Evolutionary conservation across 2,888 invertebrate species (phyloP).

Genomic region (Polyommatus iphigenia): DNA sequence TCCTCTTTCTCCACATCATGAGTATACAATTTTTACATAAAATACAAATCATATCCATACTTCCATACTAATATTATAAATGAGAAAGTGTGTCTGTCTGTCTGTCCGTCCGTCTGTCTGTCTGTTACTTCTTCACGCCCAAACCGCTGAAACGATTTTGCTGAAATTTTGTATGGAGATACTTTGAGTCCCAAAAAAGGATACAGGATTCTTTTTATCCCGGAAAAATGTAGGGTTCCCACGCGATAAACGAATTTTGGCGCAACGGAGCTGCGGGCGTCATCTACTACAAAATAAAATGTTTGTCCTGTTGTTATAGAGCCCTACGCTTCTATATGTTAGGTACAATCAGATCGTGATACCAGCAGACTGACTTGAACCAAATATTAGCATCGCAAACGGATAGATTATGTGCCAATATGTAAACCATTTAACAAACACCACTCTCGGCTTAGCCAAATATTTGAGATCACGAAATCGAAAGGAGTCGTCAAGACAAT

Average conservation of each 20-base stretch:
- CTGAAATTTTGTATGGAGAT: no score
- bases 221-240: no score
- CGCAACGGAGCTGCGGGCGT: no score
- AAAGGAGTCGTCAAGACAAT: neutral
- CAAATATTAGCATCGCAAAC: constrained; percentile 12
- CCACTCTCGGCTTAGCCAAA: constrained; percentile 20
- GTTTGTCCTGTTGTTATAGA: neutral
- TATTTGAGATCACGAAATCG: neutral
- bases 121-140: no score
- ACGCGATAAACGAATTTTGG: no score
- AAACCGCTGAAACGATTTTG: no score
- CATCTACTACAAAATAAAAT: neutral
- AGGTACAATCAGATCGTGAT: neutral
- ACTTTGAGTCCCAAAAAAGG: no score
- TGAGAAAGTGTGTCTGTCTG: neutral
- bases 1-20: neutral
- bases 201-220: no score
- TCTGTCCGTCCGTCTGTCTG: neutral
- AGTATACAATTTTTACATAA: neutral
- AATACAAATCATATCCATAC: no score
- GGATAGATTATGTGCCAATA: constrained; percentile 11
- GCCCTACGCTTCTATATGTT: neutral
- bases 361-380: neutral
- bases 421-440: constrained; percentile 15
- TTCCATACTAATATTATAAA: neutral